These are phyloP conservation scores for Dolichoris vasculosae DNA, from an alignment of 1,140 invertebrate species.

Conservation along the genomic window DNA sequence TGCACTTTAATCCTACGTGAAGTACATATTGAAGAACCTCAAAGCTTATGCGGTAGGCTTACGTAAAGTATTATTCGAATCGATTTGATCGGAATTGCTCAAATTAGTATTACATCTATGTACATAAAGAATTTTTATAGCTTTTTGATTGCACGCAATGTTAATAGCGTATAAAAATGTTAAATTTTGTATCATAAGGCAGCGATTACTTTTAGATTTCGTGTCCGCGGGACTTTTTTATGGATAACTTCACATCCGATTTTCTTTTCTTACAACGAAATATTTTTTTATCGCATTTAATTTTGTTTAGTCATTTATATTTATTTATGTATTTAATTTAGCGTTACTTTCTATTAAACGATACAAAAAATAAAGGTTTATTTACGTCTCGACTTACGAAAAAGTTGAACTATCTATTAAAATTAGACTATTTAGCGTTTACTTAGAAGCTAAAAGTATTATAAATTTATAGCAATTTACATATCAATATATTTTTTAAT, in stretches of 20 bases:
- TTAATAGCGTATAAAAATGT: neutral
- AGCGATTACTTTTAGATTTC: neutral
- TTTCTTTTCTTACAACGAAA: neutral
- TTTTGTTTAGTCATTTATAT: neutral
- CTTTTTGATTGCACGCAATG: neutral
- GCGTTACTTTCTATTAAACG: too few relatives aligned
- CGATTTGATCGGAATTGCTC: neutral
- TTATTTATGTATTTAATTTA: too few relatives aligned
- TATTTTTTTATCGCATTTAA: neutral
- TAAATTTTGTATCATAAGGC: neutral
- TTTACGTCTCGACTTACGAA: too few relatives aligned
- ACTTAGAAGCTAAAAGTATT: too few relatives aligned
- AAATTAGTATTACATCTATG: neutral
- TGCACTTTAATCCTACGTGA: neutral
- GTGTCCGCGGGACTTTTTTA: neutral
- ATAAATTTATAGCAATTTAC: too few relatives aligned
- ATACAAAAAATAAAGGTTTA: too few relatives aligned
- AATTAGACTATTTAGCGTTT: too few relatives aligned
- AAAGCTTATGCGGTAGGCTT: neutral
- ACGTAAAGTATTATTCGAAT: neutral
- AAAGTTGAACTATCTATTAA: too few relatives aligned
- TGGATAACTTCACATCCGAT: too few relatives aligned
- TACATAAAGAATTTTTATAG: neutral
- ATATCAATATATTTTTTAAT: too few relatives aligned
- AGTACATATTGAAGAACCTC: neutral